These are phyloP conservation scores for Panthera leo DNA, from an alignment of 2,113 vertebrate species.

Conservation along the genomic window DNA sequence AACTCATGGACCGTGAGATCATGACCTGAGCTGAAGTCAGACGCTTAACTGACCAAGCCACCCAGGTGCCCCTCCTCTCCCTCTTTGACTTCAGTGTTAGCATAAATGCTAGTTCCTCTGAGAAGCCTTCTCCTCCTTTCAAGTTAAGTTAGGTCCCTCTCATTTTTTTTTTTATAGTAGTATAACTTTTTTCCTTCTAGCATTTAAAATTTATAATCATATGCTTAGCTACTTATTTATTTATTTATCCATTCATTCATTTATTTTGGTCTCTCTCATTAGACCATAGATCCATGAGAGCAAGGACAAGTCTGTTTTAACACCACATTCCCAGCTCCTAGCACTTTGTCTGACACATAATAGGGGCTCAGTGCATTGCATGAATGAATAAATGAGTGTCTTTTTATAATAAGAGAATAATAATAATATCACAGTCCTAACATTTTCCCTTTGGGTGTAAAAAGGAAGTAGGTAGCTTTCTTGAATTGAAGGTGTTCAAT, in stretches of 20 bases:
- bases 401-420: not conserved
- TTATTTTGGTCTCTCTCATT: not conserved
- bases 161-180: not conserved
- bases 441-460: not conserved
- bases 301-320: not conserved
- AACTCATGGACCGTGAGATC: too few relatives aligned
- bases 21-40: too few relatives aligned
- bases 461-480: not conserved
- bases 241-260: not conserved
- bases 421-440: not conserved
- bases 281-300: not conserved
- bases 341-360: not conserved
- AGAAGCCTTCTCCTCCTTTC: not conserved
- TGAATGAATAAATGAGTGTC: not conserved
- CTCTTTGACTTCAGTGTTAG: not conserved
- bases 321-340: not conserved
- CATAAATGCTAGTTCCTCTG: not conserved
- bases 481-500: not conserved
- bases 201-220: slow-evolving; percentile 8
- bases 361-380: not conserved
- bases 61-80: not conserved
- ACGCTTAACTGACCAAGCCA: too few relatives aligned
- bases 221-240: not conserved
- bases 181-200: not conserved
- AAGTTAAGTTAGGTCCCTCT: not conserved